Percentiles rank a stretch among this genome's conserved stretches.
Conservation (phyloP, 2,888 invertebrate species). For the Melinaea marsaeus region DNA sequence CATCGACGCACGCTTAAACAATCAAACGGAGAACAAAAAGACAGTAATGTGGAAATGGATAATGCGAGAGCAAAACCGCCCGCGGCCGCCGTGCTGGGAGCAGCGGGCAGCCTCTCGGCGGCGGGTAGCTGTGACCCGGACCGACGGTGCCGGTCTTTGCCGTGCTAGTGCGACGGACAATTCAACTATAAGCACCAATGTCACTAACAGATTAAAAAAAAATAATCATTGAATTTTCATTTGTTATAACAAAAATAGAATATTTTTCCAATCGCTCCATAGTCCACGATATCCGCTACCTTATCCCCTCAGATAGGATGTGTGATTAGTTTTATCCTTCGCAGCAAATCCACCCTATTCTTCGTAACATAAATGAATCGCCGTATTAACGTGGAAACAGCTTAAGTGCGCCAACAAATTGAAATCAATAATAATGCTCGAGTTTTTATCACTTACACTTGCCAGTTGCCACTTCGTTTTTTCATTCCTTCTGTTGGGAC, state of each 20-base stretch:
- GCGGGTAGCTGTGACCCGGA: neutral
- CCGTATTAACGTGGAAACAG: slow-evolving; percentile 44
- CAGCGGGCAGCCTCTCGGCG: slow-evolving; percentile 26
- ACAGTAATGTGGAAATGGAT: slow-evolving; percentile 75
- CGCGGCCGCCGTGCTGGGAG: slow-evolving; percentile 36
- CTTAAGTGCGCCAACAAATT: slow-evolving; percentile 44
- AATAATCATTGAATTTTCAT: no score
- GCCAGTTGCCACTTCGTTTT: slow-evolving; percentile 13
- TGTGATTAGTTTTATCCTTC: slow-evolving; percentile 75
- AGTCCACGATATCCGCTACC: slow-evolving; percentile 28
- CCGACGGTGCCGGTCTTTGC: neutral
- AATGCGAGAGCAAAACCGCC: slow-evolving; percentile 53
- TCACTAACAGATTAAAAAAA: no score
- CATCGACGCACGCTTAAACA: slow-evolving; percentile 77
- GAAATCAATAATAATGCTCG: slow-evolving; percentile 38
- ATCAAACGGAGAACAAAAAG: slow-evolving; percentile 76
- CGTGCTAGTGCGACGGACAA: neutral
- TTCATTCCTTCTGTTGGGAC: slow-evolving; percentile 13
- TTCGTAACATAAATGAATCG: slow-evolving; percentile 61
- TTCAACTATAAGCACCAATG: no score
- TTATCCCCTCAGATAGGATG: slow-evolving; percentile 58
- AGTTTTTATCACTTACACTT: slow-evolving; percentile 26
- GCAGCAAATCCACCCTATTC: slow-evolving; percentile 48
- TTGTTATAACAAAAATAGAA: slow-evolving; percentile 6
- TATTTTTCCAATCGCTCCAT: slow-evolving; percentile 8